Percentiles rank a stretch among this genome's conserved stretches.
These are phyloP conservation scores for Eucidaris tribuloides DNA, from an alignment of 35 echinoderm and acorn worm genomes.

Conservation along the genomic window DNA sequence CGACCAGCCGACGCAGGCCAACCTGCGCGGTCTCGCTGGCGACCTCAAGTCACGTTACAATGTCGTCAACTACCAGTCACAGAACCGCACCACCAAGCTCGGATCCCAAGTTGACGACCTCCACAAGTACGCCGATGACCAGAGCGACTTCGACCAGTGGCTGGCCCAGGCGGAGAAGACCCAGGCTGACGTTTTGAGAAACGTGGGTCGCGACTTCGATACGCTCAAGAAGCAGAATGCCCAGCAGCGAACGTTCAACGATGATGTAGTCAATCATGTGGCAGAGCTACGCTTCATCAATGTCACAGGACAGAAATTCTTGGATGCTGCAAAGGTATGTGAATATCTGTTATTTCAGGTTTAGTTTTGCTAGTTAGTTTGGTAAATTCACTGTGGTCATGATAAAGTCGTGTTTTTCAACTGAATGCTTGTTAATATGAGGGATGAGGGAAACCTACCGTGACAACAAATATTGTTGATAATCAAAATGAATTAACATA, in stretches of 20 bases:
- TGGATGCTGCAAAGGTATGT: slow-evolving; percentile 83
- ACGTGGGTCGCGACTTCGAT: slow-evolving; percentile 48
- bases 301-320: slow-evolving; percentile 72
- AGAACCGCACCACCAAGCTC: slow-evolving; percentile 70
- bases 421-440: too few relatives aligned
- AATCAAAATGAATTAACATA: too few relatives aligned
- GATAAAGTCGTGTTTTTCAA: too few relatives aligned
- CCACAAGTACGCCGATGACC: slow-evolving; percentile 71
- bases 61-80: slow-evolving; percentile 83
- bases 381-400: too few relatives aligned
- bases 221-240: slow-evolving; percentile 59
- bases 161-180: slow-evolving; percentile 65
- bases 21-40: slow-evolving; percentile 46
- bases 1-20: slow-evolving; percentile 55
- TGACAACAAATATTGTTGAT: too few relatives aligned
- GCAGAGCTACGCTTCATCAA: slow-evolving; percentile 93
- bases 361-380: too few relatives aligned
- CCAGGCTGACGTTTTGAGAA: slow-evolving; percentile 46
- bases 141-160: slow-evolving; percentile 76
- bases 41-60: slow-evolving; percentile 88
- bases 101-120: slow-evolving; percentile 66
- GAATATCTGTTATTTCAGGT: not conserved
- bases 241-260: slow-evolving; percentile 73
- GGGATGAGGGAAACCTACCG: too few relatives aligned
- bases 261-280: slow-evolving; percentile 77